Percentiles rank a stretch among this genome's conserved stretches.
phyloP scores from a whole-genome alignment of 2,797 vertebrate species.

The Uromys caudimaculatus region DNA sequence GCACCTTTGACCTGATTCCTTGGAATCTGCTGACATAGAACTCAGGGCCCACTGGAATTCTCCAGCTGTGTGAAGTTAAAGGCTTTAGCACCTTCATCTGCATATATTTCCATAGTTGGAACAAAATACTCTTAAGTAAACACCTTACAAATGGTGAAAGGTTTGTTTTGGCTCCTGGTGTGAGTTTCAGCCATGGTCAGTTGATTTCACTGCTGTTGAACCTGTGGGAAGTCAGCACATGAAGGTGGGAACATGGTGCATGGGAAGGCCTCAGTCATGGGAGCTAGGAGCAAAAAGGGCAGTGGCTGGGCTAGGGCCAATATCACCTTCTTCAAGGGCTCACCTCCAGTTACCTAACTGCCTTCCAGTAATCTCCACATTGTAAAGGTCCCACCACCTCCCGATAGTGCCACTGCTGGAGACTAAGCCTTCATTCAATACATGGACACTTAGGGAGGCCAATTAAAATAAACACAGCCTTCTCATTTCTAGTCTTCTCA shows the following conservation, averaged over 20 bases:
- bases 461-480: neutral
- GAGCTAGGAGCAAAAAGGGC: no score
- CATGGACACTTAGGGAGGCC: neutral
- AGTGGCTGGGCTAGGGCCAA: neutral
- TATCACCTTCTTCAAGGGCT: neutral
- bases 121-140: neutral
- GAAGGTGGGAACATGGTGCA: neutral
- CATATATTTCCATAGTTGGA: neutral
- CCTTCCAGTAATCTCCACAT: neutral
- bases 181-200: neutral
- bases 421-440: neutral
- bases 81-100: neutral
- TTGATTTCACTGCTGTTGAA: neutral
- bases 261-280: neutral
- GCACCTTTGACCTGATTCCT: neutral
- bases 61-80: neutral
- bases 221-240: no score
- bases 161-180: neutral
- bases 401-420: fast-evolving
- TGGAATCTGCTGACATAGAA: neutral
- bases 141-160: neutral
- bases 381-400: neutral
- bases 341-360: neutral
- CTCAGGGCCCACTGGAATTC: neutral
- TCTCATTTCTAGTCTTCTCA: neutral